Conservation (phyloP, 2,797 vertebrate genomes). For the Phrynocephalus vlangalii region DNA sequence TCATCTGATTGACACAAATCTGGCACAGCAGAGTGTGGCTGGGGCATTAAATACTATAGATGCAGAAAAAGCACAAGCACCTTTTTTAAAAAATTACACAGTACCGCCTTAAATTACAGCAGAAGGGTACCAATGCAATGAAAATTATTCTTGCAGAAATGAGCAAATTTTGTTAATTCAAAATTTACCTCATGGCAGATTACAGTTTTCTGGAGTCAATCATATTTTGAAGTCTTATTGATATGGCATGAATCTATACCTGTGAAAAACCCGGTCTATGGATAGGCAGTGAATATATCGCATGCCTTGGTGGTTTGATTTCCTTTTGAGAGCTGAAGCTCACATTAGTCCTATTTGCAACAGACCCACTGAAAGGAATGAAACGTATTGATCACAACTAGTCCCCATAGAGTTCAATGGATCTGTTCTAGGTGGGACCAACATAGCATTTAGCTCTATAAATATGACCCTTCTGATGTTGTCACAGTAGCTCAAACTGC, state of each 20-base stretch:
- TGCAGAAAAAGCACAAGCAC: not conserved
- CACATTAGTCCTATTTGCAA: no score
- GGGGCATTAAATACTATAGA: not conserved
- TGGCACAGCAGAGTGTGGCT: slow-evolving; percentile 1
- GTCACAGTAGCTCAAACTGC: no score
- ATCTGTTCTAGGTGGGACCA: no score
- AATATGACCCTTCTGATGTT: no score
- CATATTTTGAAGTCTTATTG: slow-evolving; percentile 33
- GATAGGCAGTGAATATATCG: slow-evolving; percentile 2
- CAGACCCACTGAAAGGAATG: no score
- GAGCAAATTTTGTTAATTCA: slow-evolving; percentile 6
- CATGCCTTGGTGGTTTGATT: slow-evolving; percentile 8
- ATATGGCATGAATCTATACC: not conserved
- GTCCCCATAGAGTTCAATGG: no score
- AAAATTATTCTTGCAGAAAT: not conserved
- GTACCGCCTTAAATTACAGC: not conserved
- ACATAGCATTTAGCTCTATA: no score
- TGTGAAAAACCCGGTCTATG: slow-evolving; percentile 11
- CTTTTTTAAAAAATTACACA: not conserved
- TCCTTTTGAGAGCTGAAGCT: not conserved
- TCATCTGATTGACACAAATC: slow-evolving; percentile 32
- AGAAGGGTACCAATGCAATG: not conserved
- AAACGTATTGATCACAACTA: no score
- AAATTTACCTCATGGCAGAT: slow-evolving; percentile 14
- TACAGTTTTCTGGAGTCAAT: slow-evolving; percentile 20